Base-by-base conservation (phyloP, 2,797 vertebrate species). In the Gorsachius magnificus region DNA sequence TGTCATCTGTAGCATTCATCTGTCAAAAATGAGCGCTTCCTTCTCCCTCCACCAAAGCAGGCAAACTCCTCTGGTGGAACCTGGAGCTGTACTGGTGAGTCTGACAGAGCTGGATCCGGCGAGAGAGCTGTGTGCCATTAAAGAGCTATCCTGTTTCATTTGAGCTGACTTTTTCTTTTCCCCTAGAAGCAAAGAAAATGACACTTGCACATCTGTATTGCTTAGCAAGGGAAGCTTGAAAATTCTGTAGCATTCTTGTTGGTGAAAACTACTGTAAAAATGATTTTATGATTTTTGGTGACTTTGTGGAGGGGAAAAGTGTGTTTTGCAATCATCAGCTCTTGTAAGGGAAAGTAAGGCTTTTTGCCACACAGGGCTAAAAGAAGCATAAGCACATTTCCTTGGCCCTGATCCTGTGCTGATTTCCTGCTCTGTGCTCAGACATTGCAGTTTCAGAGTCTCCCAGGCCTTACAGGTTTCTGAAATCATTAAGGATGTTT, bases 381-480 rank as follows among this genome's bases (percentile, higher is more conserved):
- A 84, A 90, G 88, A 63, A 87, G 58, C 75, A 35, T 61, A 53
- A 82, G 79, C 69, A 74, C 31, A 3, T 90, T 89, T 93, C 61
- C 83, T 85, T 91, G 79, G 94, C 91, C 92, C 76, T 70, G 53
- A 45, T 87, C 65, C 77, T 84, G 15, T 72, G 65, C 79, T 58
- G 43, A 54, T 94, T 86, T 84, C 90, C 65, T 90, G 69, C 78
- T 87, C 86, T 85, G 78, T 57, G 11, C 89, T 89, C 58, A 28
- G 53, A 26, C 68, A 5, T 63, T 66, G n/a, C 69, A 35, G 50
- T 82, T 90, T 66, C 68, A 57, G 89, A 89, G 56, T 53, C 63
- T 92, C 93, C 3, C 31, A 88, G 69, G 82, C 93, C 68, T 92
- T 87, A 20, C 1, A 78, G 77, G 70, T 82, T 96, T 94, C 91